phyloP scores from a whole-genome alignment of 1,140 invertebrate species.

The Augochlora pura region DNA sequence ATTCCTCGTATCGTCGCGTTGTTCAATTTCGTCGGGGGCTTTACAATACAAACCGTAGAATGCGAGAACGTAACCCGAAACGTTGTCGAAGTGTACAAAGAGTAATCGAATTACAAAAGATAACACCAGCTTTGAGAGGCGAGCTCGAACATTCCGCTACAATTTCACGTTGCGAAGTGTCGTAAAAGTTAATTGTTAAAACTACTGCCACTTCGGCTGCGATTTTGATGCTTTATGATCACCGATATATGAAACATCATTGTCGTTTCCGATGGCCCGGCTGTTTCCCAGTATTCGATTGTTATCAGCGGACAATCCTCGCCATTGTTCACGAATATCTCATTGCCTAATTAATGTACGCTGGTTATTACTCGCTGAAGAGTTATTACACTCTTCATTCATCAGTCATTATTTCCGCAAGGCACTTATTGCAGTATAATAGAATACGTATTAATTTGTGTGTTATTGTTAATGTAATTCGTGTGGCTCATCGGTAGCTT shows the following conservation, averaged over 20 bases:
- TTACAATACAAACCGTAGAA: not conserved
- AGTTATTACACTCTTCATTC: not conserved
- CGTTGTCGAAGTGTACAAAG: not conserved
- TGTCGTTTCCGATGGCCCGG: conserved; percentile 40
- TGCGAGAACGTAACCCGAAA: not conserved
- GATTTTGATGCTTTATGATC: conserved; percentile 59
- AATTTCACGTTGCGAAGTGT: conserved; percentile 21
- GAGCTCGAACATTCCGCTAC: not conserved
- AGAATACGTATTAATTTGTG: no score
- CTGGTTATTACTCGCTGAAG: conserved; percentile 22
- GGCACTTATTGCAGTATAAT: not conserved
- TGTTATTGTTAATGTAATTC: no score
- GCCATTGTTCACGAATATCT: conserved; percentile 24
- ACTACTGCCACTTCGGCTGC: conserved; percentile 38
- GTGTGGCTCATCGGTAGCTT: not conserved
- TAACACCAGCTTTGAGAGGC: not conserved
- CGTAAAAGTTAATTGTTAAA: conserved; percentile 46
- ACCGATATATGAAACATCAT: conserved; percentile 49
- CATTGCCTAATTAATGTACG: conserved; percentile 51
- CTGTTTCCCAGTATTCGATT: not conserved
- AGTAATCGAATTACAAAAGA: conserved; percentile 34
- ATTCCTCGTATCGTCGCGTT: not conserved
- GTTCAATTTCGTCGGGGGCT: not conserved
- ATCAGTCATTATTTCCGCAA: not conserved
- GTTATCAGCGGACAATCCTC: conserved; percentile 44